Evolutionary conservation across 2,113 vertebrate genomes (phyloP).

Genomic region (Tringa solitaria): DNA sequence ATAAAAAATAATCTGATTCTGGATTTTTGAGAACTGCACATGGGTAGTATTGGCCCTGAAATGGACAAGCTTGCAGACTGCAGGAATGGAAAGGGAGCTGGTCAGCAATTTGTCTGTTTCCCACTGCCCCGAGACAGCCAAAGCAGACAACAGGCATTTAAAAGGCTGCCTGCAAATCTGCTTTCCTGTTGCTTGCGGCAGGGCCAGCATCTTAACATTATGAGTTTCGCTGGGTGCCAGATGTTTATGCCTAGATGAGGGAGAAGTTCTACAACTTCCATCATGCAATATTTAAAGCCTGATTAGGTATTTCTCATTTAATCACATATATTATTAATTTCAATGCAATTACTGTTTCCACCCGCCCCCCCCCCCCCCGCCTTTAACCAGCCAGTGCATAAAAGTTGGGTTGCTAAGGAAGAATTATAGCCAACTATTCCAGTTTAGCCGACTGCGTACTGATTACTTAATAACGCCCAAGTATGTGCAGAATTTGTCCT

Average conservation of each 20-base stretch:
- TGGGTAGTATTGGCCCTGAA: not conserved
- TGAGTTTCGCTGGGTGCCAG: not conserved
- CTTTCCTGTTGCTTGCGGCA: not conserved
- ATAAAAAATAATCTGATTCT: not conserved
- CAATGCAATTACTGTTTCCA: slow-evolving; percentile 15
- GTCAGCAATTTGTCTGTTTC: not conserved
- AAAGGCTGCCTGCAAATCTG: not conserved
- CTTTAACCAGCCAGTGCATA: slow-evolving; percentile 26
- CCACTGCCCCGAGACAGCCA: not conserved
- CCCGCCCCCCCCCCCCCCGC: not conserved
- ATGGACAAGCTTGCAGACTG: not conserved
- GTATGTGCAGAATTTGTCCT: slow-evolving; percentile 45
- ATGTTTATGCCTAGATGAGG: not conserved
- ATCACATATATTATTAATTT: slow-evolving; percentile 60
- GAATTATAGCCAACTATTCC: slow-evolving; percentile 46
- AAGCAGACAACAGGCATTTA: not conserved
- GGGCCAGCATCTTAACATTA: not conserved
- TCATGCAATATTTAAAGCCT: slow-evolving; percentile 39
- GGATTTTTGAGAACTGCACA: not conserved
- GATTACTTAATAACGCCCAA: slow-evolving; percentile 49
- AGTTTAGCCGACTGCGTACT: slow-evolving; percentile 36
- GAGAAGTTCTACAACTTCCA: not conserved
- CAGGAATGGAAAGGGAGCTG: not conserved
- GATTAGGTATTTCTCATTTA: slow-evolving; percentile 58
- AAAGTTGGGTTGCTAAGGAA: slow-evolving; percentile 40